Conservation (phyloP, 1,140 invertebrate species). For the Lamellibrachia luymesi region DNA sequence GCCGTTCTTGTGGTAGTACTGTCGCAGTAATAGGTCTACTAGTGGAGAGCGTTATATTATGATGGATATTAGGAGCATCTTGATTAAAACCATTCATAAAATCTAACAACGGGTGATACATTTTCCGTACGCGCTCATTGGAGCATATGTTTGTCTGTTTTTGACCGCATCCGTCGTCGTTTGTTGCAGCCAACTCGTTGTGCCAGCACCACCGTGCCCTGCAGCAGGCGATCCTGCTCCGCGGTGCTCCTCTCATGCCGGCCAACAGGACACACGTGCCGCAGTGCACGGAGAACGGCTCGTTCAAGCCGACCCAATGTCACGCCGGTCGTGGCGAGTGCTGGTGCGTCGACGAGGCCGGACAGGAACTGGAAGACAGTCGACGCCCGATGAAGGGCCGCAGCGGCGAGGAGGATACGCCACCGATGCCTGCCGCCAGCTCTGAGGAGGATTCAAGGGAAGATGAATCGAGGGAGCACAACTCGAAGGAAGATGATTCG, state of each 20-base stretch:
- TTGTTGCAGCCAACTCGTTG: not conserved
- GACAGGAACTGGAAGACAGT: not conserved
- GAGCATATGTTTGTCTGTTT: not conserved
- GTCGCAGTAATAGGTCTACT: not conserved
- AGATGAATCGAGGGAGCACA: not conserved
- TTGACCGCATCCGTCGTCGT: not conserved
- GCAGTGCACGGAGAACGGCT: not conserved
- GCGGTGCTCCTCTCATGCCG: not conserved
- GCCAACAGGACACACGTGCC: not conserved
- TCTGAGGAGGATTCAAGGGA: not conserved
- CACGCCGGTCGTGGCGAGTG: not conserved
- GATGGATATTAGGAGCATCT: no score
- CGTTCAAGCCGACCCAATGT: conserved; percentile 14
- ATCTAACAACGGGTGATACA: not conserved
- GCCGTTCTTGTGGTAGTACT: not conserved
- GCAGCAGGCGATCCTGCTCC: not conserved
- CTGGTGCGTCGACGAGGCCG: conserved; percentile 11
- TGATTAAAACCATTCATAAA: not conserved
- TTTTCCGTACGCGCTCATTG: not conserved
- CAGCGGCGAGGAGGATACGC: no score
- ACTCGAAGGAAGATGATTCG: not conserved
- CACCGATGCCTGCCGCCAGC: not conserved
- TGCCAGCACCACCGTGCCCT: not conserved
- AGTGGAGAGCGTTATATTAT: not conserved
- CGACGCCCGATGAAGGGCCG: not conserved